Conservation (phyloP, 1,140 invertebrate species). For the Bombus turneri region DNA sequence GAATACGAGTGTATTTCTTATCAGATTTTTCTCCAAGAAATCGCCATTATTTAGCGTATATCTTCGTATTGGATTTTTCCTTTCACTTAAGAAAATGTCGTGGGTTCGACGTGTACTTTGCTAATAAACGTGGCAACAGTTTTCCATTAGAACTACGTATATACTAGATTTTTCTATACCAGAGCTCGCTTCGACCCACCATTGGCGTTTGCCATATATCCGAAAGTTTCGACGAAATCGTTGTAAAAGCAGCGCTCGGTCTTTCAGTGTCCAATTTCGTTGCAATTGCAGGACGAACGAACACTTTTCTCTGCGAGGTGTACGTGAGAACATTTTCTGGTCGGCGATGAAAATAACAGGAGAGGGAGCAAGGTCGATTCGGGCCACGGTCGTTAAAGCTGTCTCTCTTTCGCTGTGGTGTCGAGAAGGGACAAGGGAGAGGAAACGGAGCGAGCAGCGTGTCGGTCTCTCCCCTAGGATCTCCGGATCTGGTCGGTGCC, state of each 20-base stretch:
- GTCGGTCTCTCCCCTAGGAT: background rate
- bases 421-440: conserved; percentile 7
- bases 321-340: conserved; percentile 14
- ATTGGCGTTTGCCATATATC: background rate
- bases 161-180: too few species aligned
- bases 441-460: background rate
- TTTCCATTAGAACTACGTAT: too few species aligned
- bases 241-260: background rate
- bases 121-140: too few species aligned
- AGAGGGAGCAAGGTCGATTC: conserved; percentile 53
- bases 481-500: conserved; percentile 22
- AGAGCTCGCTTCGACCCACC: background rate
- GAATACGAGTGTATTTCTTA: too few species aligned
- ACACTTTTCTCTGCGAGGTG: background rate
- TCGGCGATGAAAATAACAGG: conserved; percentile 57
- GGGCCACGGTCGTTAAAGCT: conserved; percentile 57
- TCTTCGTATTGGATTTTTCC: too few species aligned
- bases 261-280: conserved; percentile 16
- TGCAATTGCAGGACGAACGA: background rate
- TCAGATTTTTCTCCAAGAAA: too few species aligned
- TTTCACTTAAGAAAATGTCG: too few species aligned
- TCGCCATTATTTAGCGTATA: too few species aligned
- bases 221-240: background rate
- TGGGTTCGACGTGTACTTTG: too few species aligned
- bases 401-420: background rate